A percentile compares a stretch with the other conserved stretches of the same genome.
phyloP scores from a whole-genome alignment of 2,113 vertebrate genomes.

The Tetrao urogallus region DNA sequence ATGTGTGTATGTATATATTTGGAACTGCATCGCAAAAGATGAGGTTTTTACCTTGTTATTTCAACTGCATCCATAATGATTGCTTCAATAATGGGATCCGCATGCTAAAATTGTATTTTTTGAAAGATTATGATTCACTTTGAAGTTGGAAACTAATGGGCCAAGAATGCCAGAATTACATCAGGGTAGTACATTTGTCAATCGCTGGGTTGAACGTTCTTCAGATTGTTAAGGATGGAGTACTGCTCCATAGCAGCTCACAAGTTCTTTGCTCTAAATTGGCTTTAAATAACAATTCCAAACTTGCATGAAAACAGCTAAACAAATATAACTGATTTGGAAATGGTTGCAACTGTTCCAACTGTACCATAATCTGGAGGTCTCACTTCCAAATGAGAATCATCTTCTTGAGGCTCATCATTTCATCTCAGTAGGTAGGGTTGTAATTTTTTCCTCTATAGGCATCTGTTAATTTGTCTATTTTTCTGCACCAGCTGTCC shows the following conservation, averaged over 20 bases:
- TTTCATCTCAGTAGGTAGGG: not conserved
- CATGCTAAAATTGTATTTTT: not conserved
- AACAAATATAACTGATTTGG: not conserved
- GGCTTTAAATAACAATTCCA: not conserved
- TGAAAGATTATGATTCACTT: not conserved
- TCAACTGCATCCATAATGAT: not conserved
- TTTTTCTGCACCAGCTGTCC: not conserved
- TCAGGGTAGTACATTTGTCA: not conserved
- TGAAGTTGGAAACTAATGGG: not conserved
- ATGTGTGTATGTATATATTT: too few relatives aligned
- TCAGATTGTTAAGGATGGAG: not conserved
- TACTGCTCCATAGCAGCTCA: accelerated
- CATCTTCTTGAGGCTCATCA: not conserved
- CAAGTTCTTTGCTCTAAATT: not conserved
- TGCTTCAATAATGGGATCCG: not conserved
- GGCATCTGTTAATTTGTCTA: not conserved
- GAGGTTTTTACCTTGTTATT: not conserved
- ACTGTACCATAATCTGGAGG: too few relatives aligned
- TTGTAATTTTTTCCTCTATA: not conserved
- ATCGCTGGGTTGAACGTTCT: not conserved
- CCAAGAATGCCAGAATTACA: not conserved
- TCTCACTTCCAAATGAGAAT: not conserved
- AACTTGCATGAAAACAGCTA: not conserved
- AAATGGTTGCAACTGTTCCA: not conserved
- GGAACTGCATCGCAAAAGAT: too few relatives aligned